These are phyloP conservation scores for Daboia siamensis DNA, from an alignment of 2,113 vertebrate genomes.

Conservation along the genomic window DNA sequence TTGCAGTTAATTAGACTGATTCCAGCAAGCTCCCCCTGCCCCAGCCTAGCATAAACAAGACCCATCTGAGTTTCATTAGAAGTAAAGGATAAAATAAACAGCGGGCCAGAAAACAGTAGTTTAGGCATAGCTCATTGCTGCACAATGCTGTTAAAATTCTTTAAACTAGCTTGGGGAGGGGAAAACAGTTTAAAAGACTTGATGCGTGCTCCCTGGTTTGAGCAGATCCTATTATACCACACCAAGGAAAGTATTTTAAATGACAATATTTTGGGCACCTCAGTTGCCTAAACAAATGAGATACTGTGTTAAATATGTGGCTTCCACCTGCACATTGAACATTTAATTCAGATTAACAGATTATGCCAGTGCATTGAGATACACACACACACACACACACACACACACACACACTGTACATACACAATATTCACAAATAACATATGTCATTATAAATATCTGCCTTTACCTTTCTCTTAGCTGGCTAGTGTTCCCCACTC, in stretches of 20 bases:
- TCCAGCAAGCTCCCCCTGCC: constrained; percentile 59
- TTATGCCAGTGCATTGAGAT: too few species aligned
- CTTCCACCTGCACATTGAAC: not conserved
- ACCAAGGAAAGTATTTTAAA: not conserved
- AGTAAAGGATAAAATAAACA: constrained; percentile 87
- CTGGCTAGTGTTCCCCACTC: not conserved
- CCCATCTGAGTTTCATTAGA: constrained; percentile 90
- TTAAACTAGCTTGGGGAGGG: constrained; percentile 18
- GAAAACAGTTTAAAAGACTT: constrained; percentile 4
- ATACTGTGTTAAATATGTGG: not conserved
- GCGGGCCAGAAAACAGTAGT: constrained; percentile 79
- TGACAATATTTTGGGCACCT: constrained; percentile 1
- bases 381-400: not conserved
- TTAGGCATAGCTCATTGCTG: constrained; percentile 81
- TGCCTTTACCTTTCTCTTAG: not conserved
- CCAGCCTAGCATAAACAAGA: constrained; percentile 77
- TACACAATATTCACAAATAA: not conserved
- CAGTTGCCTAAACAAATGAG: constrained; percentile 23
- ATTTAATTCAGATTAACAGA: not conserved
- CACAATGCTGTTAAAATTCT: constrained; percentile 71
- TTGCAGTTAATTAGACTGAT: constrained; percentile 73
- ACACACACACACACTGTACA: not conserved
- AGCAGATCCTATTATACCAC: not conserved
- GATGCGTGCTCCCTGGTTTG: not conserved
- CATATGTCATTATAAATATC: not conserved